A percentile compares a stretch with the other conserved stretches of the same genome.
Evolutionary conservation across 2,113 vertebrate species (phyloP).

Genomic region (Argyrosomus japonicus): DNA sequence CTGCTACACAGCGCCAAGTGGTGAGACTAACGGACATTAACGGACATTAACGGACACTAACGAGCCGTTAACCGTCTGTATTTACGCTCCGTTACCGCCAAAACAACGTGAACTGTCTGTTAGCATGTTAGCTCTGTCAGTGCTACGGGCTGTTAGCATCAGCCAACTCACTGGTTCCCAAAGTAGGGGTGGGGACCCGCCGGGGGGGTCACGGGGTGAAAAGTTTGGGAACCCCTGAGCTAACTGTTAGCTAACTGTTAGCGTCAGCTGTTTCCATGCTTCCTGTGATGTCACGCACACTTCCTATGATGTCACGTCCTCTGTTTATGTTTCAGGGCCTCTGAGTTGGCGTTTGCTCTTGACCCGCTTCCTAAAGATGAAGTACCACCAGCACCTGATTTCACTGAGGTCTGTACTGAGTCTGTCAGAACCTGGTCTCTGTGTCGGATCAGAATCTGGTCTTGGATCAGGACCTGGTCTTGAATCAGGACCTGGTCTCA

Average conservation of each 20-base stretch:
- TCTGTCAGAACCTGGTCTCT: too few species aligned
- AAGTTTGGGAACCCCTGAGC: too few species aligned
- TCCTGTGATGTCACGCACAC: too few species aligned
- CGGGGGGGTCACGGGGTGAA: too few species aligned
- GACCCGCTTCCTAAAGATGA: constrained; percentile 89
- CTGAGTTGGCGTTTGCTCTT: constrained; percentile 93
- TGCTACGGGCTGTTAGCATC: too few species aligned
- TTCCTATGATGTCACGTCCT: not conserved
- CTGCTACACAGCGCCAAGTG: constrained; percentile 96
- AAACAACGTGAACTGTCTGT: not conserved
- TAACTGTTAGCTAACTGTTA: too few species aligned
- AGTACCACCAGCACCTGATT: constrained; percentile 84
- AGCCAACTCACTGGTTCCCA: too few species aligned
- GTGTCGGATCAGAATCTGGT: too few species aligned
- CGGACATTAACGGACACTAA: not conserved
- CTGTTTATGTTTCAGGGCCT: constrained; percentile 87
- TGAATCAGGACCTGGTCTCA: too few species aligned
- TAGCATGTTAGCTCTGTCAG: not conserved
- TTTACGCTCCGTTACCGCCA: not conserved
- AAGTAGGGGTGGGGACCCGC: too few species aligned
- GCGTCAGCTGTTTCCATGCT: too few species aligned
- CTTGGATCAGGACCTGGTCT: too few species aligned
- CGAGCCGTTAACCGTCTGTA: not conserved
- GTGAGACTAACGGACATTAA: constrained; percentile 76
- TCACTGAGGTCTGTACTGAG: constrained; percentile 89